Evolutionary conservation across 2,797 vertebrate genomes (phyloP), one percentile per base, ranked within the genome.

Genomic region (Sebastes elongatus): DNA sequence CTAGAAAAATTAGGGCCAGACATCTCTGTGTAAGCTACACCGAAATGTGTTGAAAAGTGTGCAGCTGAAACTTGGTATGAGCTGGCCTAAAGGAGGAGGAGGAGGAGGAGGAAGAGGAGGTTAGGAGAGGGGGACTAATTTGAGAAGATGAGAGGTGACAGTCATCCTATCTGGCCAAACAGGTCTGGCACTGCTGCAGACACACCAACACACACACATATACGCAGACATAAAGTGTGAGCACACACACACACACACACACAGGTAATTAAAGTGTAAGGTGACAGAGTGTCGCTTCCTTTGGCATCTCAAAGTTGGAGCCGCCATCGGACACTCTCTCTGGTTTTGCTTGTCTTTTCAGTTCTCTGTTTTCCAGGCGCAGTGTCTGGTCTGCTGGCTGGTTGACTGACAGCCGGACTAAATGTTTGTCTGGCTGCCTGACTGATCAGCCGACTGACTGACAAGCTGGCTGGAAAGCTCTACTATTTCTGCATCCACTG

Each of bases 191-290:
- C 74, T 73, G 70, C 72, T 70, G 62, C 78, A 74, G 22, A 20
- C 73, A 57, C 46, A 64, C 62, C 3, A 2, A 46, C 75, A 71
- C 75, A 77, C 32, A 33, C 32, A 32, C 69, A 69, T 10, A 57
- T 66, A 79, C 76, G 62, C 56, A 64, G 38, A 64, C 68, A 27
- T 56, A 23, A 56, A 25, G 23, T 57, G 55, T 7, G 14, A 25
- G 46, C 67, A 35, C 33, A 35, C 32, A 32, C 10, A 35, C 33
- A 35, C 32, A 32, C 10, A 35, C 33, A 35, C 5, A 38, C 35
- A 38, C 16, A 16, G 83, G 81, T 89, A 88, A 91, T 92, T 92
- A 88, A 89, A 89, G 88, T 89, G 84, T 92, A 91, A 84, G 88
- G 85, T 93, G 90, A 93, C 92, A 80, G 71, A 5, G 0, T 66